A percentile compares a stretch with the other conserved stretches of the same genome.
These are phyloP conservation scores for Sebastes cheni DNA, from an alignment of 2,797 vertebrate species.

Conservation along the genomic window DNA sequence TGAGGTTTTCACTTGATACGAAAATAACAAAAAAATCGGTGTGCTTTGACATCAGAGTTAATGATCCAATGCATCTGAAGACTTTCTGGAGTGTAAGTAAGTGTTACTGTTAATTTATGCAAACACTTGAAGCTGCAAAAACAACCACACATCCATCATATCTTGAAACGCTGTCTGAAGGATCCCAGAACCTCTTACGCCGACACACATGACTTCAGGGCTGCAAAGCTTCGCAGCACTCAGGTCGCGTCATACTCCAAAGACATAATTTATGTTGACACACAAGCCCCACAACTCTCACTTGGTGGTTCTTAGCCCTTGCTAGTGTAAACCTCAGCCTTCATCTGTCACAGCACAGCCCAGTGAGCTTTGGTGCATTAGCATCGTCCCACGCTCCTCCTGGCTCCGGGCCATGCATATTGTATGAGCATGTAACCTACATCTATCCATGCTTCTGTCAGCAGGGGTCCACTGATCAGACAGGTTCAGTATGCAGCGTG, in stretches of 20 bases:
- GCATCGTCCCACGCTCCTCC: conserved; percentile 40
- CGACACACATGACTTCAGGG: background rate
- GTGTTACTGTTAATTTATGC: background rate
- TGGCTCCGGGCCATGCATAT: conserved; percentile 55
- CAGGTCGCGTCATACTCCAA: conserved; percentile 1
- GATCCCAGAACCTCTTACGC: background rate
- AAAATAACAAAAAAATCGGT: background rate
- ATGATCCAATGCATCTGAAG: background rate
- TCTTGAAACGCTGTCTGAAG: background rate
- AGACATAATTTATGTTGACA: conserved; percentile 19
- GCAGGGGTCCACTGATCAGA: conserved; percentile 32
- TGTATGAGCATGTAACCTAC: conserved; percentile 67
- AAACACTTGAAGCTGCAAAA: background rate
- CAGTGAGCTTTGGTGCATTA: conserved; percentile 32
- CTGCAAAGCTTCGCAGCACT: conserved; percentile 1
- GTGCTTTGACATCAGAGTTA: background rate
- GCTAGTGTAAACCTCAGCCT: conserved; percentile 28
- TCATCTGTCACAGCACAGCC: conserved; percentile 32
- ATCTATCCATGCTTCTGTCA: conserved; percentile 47
- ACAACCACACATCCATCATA: background rate
- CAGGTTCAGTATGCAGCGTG: conserved; percentile 29
- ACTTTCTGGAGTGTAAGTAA: background rate
- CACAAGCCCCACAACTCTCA: background rate
- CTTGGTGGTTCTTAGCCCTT: background rate
- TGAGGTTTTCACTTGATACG: background rate